Base-by-base conservation (phyloP, 2,797 vertebrate genomes). In the Pogoniulus pusillus region DNA sequence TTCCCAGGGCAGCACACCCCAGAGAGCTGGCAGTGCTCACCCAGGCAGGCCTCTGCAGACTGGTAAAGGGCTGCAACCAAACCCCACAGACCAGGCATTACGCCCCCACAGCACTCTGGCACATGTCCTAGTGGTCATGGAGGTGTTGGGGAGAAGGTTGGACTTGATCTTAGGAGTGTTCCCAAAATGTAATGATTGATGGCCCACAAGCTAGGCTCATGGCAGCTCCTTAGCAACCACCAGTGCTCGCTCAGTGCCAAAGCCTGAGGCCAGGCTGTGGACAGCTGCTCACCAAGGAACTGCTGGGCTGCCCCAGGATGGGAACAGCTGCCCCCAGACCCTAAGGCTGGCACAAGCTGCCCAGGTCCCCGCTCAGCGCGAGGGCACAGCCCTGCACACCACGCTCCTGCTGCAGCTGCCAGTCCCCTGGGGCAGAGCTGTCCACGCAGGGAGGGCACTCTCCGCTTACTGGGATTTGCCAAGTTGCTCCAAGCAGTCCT, bases 361-460 rank as follows among this genome's bases (percentile, higher is more conserved):
- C 77, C 91, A 82, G 75, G 78, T 69, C 84, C 45, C 88, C 57
- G 65, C 81, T 62, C 20, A 80, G 68, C 73, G 72, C 78, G 53
- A 89, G 89, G 82, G 54, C 73, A 91, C 94, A 94, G 78, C 66
- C 39, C 80, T 55, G 39, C 87, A 78, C 74, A 64, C 60, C 95
- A 81, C 88, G 82, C 63, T 91, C 88, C 94, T 95, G 93, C 71
- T 57, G 73, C 30, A 60, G 83, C 78, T 96, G 93, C 87, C 95
- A 93, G 95, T 82, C 24, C 76, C 80, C 77, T 75, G 53, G 76
- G 91, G 76, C 75, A 41, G 93, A 95, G 88, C 87, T 93, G 70
- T 80, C 86, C 72, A 78, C 20, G 11, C 18, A 34, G 16, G n/a
- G 78, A 16, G n/a, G n/a, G n/a, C n/a, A n/a, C n/a, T n/a, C n/a